Evolutionary conservation across 2,113 vertebrate genomes (phyloP).

Genomic region (Coregonus clupeaformis): DNA sequence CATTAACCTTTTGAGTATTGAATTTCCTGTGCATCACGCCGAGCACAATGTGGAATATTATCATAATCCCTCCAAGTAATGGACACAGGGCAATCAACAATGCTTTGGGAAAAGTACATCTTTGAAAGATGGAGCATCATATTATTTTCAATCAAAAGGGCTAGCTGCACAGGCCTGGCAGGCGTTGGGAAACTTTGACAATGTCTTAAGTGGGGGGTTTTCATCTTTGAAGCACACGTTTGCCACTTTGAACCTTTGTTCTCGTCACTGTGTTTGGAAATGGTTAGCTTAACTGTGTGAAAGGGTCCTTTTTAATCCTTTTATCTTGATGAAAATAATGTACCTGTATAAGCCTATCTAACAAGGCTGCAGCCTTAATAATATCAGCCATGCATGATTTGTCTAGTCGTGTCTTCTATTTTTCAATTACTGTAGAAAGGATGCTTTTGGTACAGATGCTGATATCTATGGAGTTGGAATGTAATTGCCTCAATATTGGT

Average conservation of each 20-base stretch:
- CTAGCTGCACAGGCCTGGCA: slow-evolving; percentile 50
- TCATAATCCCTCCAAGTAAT: slow-evolving; percentile 98
- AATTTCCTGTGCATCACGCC: slow-evolving; percentile 98
- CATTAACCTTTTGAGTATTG: slow-evolving; percentile 99
- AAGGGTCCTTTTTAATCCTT: slow-evolving; percentile 22
- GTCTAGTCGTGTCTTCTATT: slow-evolving; percentile 8
- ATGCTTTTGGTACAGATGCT: background rate
- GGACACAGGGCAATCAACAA: slow-evolving; percentile 98
- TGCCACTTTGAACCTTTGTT: slow-evolving; percentile 6
- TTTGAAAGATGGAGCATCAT: slow-evolving; percentile 79
- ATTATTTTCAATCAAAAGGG: slow-evolving; percentile 76
- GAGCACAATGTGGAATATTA: slow-evolving; percentile 98
- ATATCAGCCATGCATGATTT: background rate
- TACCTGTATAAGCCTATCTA: slow-evolving; percentile 4
- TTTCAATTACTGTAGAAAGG: background rate
- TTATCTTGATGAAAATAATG: slow-evolving; percentile 27
- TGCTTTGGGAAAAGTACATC: slow-evolving; percentile 87
- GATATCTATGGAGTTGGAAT: background rate
- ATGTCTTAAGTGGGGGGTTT: slow-evolving; percentile 32
- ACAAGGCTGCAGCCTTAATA: background rate
- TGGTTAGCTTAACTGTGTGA: background rate
- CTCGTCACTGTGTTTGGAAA: slow-evolving; percentile 7
- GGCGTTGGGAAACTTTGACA: slow-evolving; percentile 69
- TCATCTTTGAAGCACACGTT: slow-evolving; percentile 15
- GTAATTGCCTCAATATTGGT: background rate